Evolutionary conservation across 2,113 vertebrate genomes (phyloP), one percentile per base, ranked within the genome.

Genomic region (Apistogramma diplotaenia): DNA sequence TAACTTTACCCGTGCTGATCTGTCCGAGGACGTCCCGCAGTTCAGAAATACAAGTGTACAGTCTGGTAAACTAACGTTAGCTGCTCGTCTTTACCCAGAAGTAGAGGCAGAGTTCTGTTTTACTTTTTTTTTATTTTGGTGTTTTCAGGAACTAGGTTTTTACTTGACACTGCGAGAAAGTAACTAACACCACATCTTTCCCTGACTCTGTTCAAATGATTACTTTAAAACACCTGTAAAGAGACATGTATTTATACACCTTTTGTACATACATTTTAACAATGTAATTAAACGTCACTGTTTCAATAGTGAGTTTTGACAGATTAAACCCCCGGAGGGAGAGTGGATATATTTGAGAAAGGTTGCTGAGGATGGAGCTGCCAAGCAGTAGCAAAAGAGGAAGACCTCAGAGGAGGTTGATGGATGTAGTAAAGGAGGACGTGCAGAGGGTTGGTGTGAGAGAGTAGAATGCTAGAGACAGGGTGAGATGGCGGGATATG

Each of bases 41-140:
- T 12, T 49, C 46, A 49, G 62, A 40, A 51, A 27, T 46, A 31
- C 19, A 51, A 29, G 10, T 21, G 18, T 16, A 12, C 25, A 8
- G 12, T 25, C 8, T 25, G 70, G 76, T 76, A 74, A 76, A 84
- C 61, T 78, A 85, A 54, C 27, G 4, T 70, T 51, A 70, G 29
- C 10, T 27, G 25, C 6, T 51, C 49, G 49, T 43, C 43, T 51
- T 70, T 31, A 51, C 43, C 6, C 65, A 70, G 25, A 51, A 31
- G 25, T 18, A 51, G 78, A 74, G 31, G 25, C 35, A 5, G 18
- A 37, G 54, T 46, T 43, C 25, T 18, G 8, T 3, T 40, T 58
- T 29, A 4, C 5, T 10, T 8, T 59, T 43, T 67, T 27, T 12
- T 67, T 16, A 67, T 13, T 25, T 58, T 58, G 16, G 57, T 49